Base-by-base conservation (phyloP, 2,888 invertebrate genomes). In the Aphidoletes aphidimyza region DNA sequence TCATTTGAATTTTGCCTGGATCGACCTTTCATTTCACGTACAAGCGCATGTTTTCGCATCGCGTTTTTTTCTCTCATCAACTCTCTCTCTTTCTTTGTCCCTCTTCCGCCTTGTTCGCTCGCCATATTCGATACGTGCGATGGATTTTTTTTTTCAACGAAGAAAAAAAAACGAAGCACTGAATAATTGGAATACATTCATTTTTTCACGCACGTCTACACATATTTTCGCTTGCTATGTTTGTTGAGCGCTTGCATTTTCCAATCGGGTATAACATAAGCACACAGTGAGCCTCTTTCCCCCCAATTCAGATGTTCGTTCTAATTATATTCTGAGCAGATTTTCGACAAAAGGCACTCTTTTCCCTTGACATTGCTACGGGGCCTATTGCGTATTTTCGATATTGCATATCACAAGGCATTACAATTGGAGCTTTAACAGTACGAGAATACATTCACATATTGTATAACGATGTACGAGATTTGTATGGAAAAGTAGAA, bases 11-110 rank as follows among this genome's bases (percentile, higher is more conserved):
- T 69, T 69, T 30, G 26, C 30, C 34, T 69, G 14, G 69, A 69
- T 69, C 69, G 69, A 69, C 26, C 69, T 69, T 69, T 69, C 69
- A 69, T 69, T 69, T 69, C 69, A 69, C 30, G 34, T 30, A 69
- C 69, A n/a, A n/a, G n/a, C n/a, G 14, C 22, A 26, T 26, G 22
- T 26, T 5, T 26, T 6, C 30, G 0, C 22, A 54, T 54, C 26
- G 69, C 34, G 5, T 14, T 30, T n/a, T 30, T 30, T 69, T 5
- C 54, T 54, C 2, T 47, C 17, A 17, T 17, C 9, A 3, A 11
- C 47, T 17, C 17, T 47, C 47, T 47, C 17, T 14, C 47, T 47
- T 2, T 47, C 17, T 47, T 26, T 54, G 2, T 54, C 22, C 6
- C 26, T 22, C n/a, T 54, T 30, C 34, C n/a, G n/a, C n/a, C n/a